A percentile compares a stretch with the other conserved stretches of the same genome.
These are phyloP conservation scores for Archocentrus centrarchus DNA, from an alignment of 2,113 vertebrate species.

Conservation along the genomic window DNA sequence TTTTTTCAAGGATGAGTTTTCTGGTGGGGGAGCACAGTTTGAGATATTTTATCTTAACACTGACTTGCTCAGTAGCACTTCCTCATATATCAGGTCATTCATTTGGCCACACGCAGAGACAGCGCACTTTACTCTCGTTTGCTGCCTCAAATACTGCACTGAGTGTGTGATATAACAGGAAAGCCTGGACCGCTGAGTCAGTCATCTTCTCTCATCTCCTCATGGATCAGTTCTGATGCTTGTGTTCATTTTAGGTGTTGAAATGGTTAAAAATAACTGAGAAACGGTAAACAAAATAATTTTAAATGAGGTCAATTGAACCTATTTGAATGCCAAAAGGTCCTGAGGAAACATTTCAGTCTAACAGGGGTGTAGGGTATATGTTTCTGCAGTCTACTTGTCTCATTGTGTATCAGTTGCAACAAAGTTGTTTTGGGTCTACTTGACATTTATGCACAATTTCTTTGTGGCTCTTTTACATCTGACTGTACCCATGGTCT, in stretches of 20 bases:
- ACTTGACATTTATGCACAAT: neutral
- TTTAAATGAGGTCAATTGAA: fast-evolving
- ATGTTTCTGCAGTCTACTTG: neutral
- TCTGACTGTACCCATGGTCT: neutral
- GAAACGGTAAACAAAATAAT: neutral
- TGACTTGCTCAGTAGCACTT: neutral
- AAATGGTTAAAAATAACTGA: neutral
- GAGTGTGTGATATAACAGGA: neutral
- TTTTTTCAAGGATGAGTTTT: neutral
- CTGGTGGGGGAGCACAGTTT: neutral
- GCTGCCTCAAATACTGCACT: neutral
- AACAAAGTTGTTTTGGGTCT: neutral
- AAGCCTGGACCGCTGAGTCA: too few relatives aligned
- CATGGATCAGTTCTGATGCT: neutral
- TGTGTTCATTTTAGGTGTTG: neutral
- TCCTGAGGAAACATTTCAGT: neutral
- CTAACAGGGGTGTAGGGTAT: neutral
- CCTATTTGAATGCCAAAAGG: neutral
- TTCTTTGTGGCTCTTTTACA: neutral
- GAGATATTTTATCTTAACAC: too few relatives aligned
- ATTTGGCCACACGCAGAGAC: fast-evolving
- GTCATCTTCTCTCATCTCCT: neutral
- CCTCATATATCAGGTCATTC: neutral
- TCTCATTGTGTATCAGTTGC: neutral
- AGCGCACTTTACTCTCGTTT: neutral